A percentile compares a stretch with the other conserved stretches of the same genome.
Conservation (phyloP, 2,113 vertebrate species). For the Sinocyclocheilus maitianheensis region DNA sequence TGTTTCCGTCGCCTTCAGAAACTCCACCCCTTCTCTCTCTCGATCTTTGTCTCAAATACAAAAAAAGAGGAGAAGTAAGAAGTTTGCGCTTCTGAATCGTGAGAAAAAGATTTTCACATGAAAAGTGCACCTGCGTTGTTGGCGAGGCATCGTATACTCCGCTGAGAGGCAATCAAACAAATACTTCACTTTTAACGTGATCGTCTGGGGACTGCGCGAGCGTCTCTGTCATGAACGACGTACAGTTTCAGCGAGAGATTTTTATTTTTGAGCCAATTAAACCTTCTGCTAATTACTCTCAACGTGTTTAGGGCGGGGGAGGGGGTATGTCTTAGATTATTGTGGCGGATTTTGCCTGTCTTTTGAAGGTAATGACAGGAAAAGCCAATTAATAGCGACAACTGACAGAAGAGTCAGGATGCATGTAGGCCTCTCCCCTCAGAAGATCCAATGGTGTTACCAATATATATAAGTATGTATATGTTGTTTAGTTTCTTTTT, state of each 20-base stretch:
- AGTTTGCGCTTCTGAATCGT: conserved; percentile 46
- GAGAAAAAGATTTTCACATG: conserved; percentile 74
- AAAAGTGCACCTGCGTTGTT: conserved; percentile 74
- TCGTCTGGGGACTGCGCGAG: conserved; percentile 22
- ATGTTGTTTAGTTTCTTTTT: not conserved
- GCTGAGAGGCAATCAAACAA: conserved; percentile 62
- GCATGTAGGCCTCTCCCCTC: conserved; percentile 32
- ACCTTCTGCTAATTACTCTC: conserved; percentile 49
- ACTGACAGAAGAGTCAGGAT: conserved; percentile 48
- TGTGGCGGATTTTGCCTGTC: conserved; percentile 21
- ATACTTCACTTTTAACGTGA: conserved; percentile 49
- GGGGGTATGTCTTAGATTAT: conserved; percentile 15
- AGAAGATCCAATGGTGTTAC: conserved; percentile 62
- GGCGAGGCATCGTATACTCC: conserved; percentile 61
- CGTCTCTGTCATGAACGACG: conserved; percentile 24
- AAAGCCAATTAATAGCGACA: conserved; percentile 52
- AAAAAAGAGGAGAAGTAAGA: conserved; percentile 59
- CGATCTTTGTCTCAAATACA: conserved; percentile 60
- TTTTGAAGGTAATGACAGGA: conserved; percentile 49
- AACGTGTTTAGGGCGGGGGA: conserved; percentile 5
- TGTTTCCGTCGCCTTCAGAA: conserved; percentile 71
- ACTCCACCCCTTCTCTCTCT: conserved; percentile 68
- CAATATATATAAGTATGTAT: no score
- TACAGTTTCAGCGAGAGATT: conserved; percentile 25
- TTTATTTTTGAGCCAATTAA: conserved; percentile 47